phyloP scores from a whole-genome alignment of 2,113 vertebrate species.

The Fulica atra region DNA sequence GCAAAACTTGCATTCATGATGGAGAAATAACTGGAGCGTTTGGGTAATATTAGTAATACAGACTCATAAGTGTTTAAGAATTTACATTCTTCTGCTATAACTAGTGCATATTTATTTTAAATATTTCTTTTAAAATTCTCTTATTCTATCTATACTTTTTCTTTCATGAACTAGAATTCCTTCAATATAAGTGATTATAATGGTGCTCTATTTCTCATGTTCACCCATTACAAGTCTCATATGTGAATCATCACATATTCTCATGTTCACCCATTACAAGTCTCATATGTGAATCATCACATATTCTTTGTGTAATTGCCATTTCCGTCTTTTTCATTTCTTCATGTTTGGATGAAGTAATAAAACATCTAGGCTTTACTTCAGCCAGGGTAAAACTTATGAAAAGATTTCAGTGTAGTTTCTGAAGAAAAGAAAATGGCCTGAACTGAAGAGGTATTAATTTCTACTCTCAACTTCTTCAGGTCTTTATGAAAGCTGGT shows the following conservation, averaged over 20 bases:
- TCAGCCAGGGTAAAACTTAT: background rate
- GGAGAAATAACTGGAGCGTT: background rate
- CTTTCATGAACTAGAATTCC: background rate
- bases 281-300: background rate
- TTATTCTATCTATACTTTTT: background rate
- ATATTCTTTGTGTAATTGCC: background rate
- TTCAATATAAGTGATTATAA: background rate
- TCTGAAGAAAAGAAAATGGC: background rate
- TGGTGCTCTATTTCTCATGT: background rate
- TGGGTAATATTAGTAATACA: background rate
- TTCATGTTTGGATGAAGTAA: background rate
- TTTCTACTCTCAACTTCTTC: background rate
- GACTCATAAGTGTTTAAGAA: background rate
- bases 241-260: background rate
- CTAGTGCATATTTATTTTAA: background rate
- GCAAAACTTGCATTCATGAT: background rate
- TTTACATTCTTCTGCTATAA: background rate
- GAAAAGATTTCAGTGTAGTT: background rate
- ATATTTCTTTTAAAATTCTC: background rate
- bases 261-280: background rate
- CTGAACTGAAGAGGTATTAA: background rate
- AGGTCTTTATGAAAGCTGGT: background rate
- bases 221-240: background rate
- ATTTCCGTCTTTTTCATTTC: background rate
- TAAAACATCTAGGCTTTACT: background rate